phyloP scores from a whole-genome alignment of 1,140 invertebrate species.

The Micrasema minimum region DNA sequence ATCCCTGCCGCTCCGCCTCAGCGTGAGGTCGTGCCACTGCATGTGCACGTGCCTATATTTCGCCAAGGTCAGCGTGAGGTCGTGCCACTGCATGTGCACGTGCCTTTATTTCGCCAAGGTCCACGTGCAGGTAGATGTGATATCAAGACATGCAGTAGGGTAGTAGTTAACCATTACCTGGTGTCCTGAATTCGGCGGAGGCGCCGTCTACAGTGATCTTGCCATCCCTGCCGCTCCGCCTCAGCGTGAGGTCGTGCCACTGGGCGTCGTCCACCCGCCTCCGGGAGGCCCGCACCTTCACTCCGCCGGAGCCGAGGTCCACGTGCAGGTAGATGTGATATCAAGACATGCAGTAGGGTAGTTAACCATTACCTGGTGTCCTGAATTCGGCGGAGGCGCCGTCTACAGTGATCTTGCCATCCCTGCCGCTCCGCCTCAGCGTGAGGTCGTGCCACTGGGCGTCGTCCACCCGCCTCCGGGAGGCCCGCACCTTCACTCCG shows the following conservation, averaged over 20 bases:
- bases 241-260: slow-evolving; percentile 90
- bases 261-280: slow-evolving; percentile 87
- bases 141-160: too few relatives aligned
- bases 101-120: slow-evolving; percentile 88
- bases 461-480: slow-evolving; percentile 85
- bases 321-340: slow-evolving; percentile 92
- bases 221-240: slow-evolving; percentile 82
- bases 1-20: slow-evolving; percentile 81
- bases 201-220: slow-evolving; percentile 90
- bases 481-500: slow-evolving; percentile 84
- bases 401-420: slow-evolving; percentile 91
- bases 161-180: too few relatives aligned
- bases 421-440: slow-evolving; percentile 80
- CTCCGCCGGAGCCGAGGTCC: slow-evolving; percentile 88
- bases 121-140: slow-evolving; percentile 91
- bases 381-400: slow-evolving; percentile 89
- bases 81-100: slow-evolving; percentile 91
- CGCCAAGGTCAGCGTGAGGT: slow-evolving; percentile 87
- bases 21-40: slow-evolving; percentile 88
- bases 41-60: slow-evolving; percentile 88
- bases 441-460: slow-evolving; percentile 91
- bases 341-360: too few relatives aligned
- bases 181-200: slow-evolving; percentile 90
- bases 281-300: slow-evolving; percentile 85
- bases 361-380: too few relatives aligned